phyloP scores from a whole-genome alignment of 1,140 invertebrate genomes.

The Panagrolaimus sp. region DNA sequence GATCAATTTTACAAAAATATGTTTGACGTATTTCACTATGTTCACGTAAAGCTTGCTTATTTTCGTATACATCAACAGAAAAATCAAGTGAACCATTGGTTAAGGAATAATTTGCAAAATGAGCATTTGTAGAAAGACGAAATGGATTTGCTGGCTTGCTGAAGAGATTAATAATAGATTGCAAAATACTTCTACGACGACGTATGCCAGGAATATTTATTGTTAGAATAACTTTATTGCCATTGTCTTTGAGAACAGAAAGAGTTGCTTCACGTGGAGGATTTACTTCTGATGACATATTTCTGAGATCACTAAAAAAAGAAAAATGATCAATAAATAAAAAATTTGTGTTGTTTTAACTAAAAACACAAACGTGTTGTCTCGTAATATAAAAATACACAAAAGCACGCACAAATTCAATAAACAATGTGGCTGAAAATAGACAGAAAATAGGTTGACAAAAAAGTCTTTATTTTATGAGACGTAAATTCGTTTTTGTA shows the following conservation, averaged over 20 bases:
- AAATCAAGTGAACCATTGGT: constrained; percentile 34
- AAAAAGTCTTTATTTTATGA: background rate
- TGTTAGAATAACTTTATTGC: constrained; percentile 27
- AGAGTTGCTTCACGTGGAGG: constrained; percentile 34
- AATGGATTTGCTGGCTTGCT: constrained; percentile 40
- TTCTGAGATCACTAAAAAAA: background rate
- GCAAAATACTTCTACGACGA: constrained; percentile 23
- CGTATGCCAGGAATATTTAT: constrained; percentile 38
- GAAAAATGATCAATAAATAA: background rate
- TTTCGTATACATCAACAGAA: constrained; percentile 34
- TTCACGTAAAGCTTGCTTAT: constrained; percentile 33
- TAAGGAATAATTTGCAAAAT: constrained; percentile 35
- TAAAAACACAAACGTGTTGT: background rate
- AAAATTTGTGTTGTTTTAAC: background rate
- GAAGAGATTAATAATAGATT: constrained; percentile 22
- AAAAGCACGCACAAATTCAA: background rate
- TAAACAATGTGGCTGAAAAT: background rate
- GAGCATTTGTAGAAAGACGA: constrained; percentile 35
- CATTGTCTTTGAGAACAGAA: constrained; percentile 35
- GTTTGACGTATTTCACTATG: constrained; percentile 28
- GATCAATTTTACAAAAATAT: constrained; percentile 39
- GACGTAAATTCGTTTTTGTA: too few relatives aligned
- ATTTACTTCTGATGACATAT: background rate
- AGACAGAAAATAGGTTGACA: background rate
- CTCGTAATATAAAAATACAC: background rate